These are phyloP conservation scores for Ellobium chinense DNA, from an alignment of 2,888 invertebrate species.

Conservation along the genomic window DNA sequence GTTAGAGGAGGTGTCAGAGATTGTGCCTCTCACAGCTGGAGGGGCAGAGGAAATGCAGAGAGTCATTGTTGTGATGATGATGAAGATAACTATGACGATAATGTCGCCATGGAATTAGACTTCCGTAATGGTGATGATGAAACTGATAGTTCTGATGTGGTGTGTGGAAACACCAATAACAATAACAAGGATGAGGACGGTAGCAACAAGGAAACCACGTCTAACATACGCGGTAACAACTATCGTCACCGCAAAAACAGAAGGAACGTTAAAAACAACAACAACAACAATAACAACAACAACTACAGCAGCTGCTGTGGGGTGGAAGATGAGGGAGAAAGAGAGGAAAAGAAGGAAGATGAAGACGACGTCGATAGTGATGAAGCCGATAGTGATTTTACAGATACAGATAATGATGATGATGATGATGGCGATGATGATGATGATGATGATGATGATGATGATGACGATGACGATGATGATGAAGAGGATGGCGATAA, in stretches of 20 bases:
- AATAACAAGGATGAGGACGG: neutral
- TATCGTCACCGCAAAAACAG: neutral
- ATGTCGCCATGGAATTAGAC: neutral
- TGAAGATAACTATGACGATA: neutral
- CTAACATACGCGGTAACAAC: neutral
- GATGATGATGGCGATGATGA: neutral
- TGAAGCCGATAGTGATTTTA: neutral
- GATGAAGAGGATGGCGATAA: neutral
- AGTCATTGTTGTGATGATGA: neutral
- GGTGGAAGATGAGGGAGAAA: neutral
- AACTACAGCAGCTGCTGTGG: neutral
- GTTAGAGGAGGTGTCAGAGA: neutral
- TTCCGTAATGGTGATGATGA: neutral
- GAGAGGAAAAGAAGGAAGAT: neutral
- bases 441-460: neutral
- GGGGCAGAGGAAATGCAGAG: too few species aligned
- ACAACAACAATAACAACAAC: neutral
- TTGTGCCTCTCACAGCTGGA: neutral
- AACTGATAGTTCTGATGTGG: neutral
- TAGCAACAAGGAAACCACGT: too few species aligned
- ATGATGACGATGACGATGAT: slow-evolving; percentile 24
- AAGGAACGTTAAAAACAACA: neutral
- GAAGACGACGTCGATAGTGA: neutral
- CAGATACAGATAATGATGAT: neutral
- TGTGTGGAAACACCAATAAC: neutral